Conservation (phyloP, 2,888 invertebrate genomes). For the Himalopsyche kuldschensis region DNA sequence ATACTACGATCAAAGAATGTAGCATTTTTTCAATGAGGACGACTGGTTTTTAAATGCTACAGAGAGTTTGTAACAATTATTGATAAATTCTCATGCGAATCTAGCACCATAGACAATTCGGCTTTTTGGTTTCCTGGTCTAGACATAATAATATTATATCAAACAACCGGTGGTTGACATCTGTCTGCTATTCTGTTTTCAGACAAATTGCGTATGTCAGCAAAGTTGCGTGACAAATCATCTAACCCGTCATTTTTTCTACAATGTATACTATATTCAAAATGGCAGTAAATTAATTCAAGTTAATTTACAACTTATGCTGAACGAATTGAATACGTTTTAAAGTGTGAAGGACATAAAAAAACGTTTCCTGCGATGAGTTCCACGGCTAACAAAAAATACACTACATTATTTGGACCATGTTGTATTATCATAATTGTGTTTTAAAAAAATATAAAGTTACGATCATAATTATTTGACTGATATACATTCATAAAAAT, state of each 20-base stretch:
- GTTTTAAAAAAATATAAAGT: no score
- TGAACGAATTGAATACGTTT: no score
- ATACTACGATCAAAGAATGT: no score
- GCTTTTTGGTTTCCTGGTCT: not conserved
- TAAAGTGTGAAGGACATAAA: no score
- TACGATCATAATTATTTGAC: no score
- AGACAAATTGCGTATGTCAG: not conserved
- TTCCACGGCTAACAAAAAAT: no score
- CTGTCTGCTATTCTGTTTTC: not conserved
- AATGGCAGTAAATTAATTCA: not conserved
- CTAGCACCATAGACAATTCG: not conserved
- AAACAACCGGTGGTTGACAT: not conserved
- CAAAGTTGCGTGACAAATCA: not conserved
- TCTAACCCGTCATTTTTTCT: not conserved
- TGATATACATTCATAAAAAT: no score
- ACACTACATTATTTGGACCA: no score
- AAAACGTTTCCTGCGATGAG: no score
- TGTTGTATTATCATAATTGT: no score
- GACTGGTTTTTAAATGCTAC: no score
- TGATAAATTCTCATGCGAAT: not conserved
- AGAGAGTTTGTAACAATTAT: not conserved
- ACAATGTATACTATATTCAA: not conserved
- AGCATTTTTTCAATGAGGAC: no score
- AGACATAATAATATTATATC: not conserved
- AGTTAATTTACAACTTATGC: not conserved